Conservation (phyloP, 2,888 invertebrate species). For the Drosophila putrida region DNA sequence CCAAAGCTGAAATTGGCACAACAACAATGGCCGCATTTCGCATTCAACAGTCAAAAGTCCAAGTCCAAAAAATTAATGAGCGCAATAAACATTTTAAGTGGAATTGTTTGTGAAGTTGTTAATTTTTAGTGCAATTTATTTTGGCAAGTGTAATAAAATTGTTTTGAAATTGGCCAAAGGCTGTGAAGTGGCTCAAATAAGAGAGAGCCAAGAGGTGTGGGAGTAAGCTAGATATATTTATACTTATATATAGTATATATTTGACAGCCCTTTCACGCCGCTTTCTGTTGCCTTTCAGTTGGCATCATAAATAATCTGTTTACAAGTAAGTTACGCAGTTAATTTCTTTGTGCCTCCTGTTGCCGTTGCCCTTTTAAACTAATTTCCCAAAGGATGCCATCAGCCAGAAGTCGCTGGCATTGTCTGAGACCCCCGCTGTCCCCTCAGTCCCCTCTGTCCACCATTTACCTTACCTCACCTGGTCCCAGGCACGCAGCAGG, state of each 20-base stretch:
- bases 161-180: constrained; percentile 62
- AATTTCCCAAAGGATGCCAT: constrained; percentile 72
- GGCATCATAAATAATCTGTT: constrained; percentile 77
- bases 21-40: constrained; percentile 30
- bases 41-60: constrained; percentile 63
- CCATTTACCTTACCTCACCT: not conserved
- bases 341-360: constrained; percentile 60
- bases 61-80: constrained; percentile 74
- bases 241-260: constrained; percentile 4
- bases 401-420: constrained; percentile 38
- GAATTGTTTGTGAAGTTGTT: constrained; percentile 81
- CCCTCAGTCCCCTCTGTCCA: not conserved
- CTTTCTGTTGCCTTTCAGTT: constrained; percentile 21
- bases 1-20: constrained; percentile 4
- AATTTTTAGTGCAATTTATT: constrained; percentile 82
- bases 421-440: constrained; percentile 4
- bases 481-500: constrained; percentile 69
- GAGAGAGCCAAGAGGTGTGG: not conserved
- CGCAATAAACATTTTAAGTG: constrained; percentile 82
- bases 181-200: constrained; percentile 5
- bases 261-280: constrained; percentile 37
- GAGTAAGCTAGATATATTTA: constrained; percentile 3
- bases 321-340: constrained; percentile 80
- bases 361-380: constrained; percentile 72
- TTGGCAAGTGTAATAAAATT: constrained; percentile 80